Evolutionary conservation across 2,888 invertebrate species (phyloP), one percentile per base, ranked within the genome.

Genomic region (Drosophila algonquin): DNA sequence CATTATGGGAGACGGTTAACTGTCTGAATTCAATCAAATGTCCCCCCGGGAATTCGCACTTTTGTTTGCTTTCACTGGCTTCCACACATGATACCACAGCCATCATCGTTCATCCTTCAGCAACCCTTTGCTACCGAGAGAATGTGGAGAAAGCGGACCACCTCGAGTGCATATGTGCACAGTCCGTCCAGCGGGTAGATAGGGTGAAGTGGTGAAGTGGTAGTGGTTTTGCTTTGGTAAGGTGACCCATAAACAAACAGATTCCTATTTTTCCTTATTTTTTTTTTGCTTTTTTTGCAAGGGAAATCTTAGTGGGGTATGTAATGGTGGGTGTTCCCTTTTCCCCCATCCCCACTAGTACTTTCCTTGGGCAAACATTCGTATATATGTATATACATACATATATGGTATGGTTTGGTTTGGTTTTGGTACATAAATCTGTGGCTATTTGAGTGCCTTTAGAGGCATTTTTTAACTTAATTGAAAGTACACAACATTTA

Each of bases 231-330:
- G 8, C 7, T 30, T 30, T 73, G 72, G 75, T 71, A 86, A 87
- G 83, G 76, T 89, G 87, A 87, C 89, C 90, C 89, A 73, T 80
- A 89, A 87, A 87, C 75, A 87, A 88, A 87, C 90, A 88, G 79
- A 86, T 85, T 86, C 68, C 0, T 5, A 35, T 63, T 67, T 76
- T 24, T 24, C 24, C 4, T 21, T 21, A 18, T 48, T 35, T 54
- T 44, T 61, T 71, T 79, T 77, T 72, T 57, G 69, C 60, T 69
- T 58, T 69, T 51, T 24, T 30, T 30, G 40, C 73, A 72, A 47
- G 50, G 16, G 30, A 40, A 46, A 44, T 61, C 58, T 27, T 56
- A 27, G 44, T 35, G 35, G 69, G 72, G 72, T 71, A 54, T 51
- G 21, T 0, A 21, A 21, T 3, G 21, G 21, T 0, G 21, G 21